Percentiles rank a stretch among this genome's conserved stretches.
These are phyloP conservation scores for Corapipo altera DNA, from an alignment of 2,113 vertebrate species.

Conservation along the genomic window DNA sequence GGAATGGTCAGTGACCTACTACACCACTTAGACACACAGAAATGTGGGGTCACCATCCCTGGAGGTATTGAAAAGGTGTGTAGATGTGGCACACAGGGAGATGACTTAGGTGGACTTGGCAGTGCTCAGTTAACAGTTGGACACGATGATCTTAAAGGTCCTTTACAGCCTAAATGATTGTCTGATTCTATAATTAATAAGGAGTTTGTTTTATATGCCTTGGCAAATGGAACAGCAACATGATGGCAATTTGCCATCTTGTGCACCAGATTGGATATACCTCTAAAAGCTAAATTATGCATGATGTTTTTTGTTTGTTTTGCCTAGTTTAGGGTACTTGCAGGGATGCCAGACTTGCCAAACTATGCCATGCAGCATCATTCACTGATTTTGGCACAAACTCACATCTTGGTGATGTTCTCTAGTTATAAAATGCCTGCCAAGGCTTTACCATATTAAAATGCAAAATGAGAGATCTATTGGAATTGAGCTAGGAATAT, in stretches of 20 bases:
- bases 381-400: neutral
- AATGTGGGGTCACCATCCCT: neutral
- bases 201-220: neutral
- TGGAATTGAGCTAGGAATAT: neutral
- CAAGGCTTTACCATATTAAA: neutral
- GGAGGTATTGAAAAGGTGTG: neutral
- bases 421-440: neutral
- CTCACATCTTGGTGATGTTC: neutral
- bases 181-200: neutral
- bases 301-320: neutral
- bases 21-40: neutral
- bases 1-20: neutral
- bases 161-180: neutral
- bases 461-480: neutral
- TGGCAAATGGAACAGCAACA: neutral
- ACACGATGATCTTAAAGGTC: neutral
- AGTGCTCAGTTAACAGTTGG: neutral
- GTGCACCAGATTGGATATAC: neutral
- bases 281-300: neutral
- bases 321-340: neutral
- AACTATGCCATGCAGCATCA: neutral
- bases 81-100: neutral
- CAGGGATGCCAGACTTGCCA: neutral
- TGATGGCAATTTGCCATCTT: neutral
- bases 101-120: neutral